These are phyloP conservation scores for Mesoclemmys tuberculata DNA, from an alignment of 2,113 vertebrate species.

Conservation along the genomic window DNA sequence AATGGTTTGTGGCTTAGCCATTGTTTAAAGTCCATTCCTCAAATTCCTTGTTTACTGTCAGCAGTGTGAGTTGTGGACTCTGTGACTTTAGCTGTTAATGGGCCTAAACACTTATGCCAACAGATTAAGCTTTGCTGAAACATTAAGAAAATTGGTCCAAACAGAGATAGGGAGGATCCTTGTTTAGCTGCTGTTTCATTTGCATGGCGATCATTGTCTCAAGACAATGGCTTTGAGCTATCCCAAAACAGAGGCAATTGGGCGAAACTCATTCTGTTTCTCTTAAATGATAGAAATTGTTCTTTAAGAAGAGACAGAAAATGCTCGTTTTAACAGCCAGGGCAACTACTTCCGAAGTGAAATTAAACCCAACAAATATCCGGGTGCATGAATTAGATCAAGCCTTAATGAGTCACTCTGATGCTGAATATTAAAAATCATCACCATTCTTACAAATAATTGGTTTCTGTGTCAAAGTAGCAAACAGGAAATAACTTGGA, in stretches of 20 bases:
- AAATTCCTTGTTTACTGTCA: constrained; percentile 85
- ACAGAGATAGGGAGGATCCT: constrained; percentile 75
- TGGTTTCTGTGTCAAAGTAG: neutral
- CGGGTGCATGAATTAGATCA: fast-evolving
- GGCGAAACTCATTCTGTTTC: constrained; percentile 61
- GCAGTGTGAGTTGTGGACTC: constrained; percentile 80
- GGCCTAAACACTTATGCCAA: constrained; percentile 85
- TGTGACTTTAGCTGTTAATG: constrained; percentile 88
- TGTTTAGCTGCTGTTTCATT: constrained; percentile 76
- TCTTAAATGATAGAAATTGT: constrained; percentile 32
- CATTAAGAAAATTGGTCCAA: constrained; percentile 84
- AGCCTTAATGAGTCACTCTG: neutral
- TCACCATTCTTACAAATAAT: neutral
- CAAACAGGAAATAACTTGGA: neutral
- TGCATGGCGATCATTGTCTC: constrained; percentile 67
- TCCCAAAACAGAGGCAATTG: constrained; percentile 58
- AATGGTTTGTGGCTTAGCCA: constrained; percentile 78
- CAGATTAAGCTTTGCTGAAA: constrained; percentile 85
- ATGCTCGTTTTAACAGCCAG: constrained; percentile 44
- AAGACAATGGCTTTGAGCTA: constrained; percentile 74
- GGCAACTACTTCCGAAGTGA: constrained; percentile 14
- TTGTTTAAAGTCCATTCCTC: constrained; percentile 81
- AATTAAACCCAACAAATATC: neutral
- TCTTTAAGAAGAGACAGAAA: constrained; percentile 51
- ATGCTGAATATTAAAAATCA: neutral